Percentiles rank a stretch among this genome's conserved stretches.
Evolutionary conservation across 2,888 invertebrate species (phyloP).

Genomic region (Epirrita christyi): DNA sequence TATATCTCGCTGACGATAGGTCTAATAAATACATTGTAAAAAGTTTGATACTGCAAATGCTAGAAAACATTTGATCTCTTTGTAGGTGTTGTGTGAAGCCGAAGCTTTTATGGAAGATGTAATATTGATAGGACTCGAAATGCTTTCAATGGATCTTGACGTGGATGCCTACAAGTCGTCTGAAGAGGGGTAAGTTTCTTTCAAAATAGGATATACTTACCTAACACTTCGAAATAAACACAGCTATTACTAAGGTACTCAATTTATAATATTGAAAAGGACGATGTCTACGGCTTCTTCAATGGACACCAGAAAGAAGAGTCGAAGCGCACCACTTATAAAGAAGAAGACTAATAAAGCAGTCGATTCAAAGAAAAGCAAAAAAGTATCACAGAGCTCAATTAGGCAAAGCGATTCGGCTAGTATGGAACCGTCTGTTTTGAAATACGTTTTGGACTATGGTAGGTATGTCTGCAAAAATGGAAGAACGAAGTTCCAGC

Average conservation of each 20-base stretch:
- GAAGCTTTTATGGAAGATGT: conserved; percentile 80
- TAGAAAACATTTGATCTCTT: conserved; percentile 1
- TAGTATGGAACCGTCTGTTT: conserved; percentile 52
- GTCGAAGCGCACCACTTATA: conserved; percentile 53
- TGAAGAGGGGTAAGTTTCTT: conserved; percentile 48
- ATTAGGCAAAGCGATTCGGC: conserved; percentile 52
- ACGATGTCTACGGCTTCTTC: conserved; percentile 58
- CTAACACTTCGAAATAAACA: no score
- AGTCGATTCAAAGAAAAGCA: conserved; percentile 50
- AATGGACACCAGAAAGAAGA: conserved; percentile 60
- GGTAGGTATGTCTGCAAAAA: conserved; percentile 60
- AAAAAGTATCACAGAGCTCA: conserved; percentile 56
- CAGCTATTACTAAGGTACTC: background rate
- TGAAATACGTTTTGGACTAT: conserved; percentile 74
- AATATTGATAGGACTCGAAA: conserved; percentile 69
- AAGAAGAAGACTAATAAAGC: conserved; percentile 54
- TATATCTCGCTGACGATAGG: no score
- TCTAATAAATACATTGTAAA: background rate
- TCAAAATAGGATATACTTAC: background rate
- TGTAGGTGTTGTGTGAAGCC: conserved; percentile 70
- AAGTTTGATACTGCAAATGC: no score
- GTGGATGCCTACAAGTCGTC: conserved; percentile 57
- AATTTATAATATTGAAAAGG: conserved; percentile 36
- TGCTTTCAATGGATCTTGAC: conserved; percentile 75
- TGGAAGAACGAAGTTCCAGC: background rate